Evolutionary conservation across 2,797 vertebrate species (phyloP).

Genomic region (Sebastes vulpes): DNA sequence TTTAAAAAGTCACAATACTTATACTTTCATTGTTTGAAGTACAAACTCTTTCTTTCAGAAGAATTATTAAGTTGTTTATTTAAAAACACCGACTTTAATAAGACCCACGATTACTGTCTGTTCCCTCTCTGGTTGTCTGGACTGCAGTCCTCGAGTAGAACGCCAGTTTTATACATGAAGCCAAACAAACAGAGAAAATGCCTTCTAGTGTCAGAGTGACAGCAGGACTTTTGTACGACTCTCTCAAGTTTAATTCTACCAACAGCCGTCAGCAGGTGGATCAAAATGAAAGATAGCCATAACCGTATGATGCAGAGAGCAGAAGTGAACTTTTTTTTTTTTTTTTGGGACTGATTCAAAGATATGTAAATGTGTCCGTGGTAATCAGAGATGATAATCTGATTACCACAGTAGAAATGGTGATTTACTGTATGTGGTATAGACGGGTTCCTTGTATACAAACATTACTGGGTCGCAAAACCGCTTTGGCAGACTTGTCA

Average conservation of each 20-base stretch:
- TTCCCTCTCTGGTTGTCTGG: conserved; percentile 5
- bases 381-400: conserved; percentile 11
- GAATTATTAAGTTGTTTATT: conserved; percentile 24
- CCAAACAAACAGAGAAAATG: conserved; percentile 52
- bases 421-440: conserved; percentile 47
- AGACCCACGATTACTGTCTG: background rate
- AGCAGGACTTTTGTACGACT: conserved; percentile 21
- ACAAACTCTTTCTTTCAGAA: conserved; percentile 2
- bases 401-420: conserved; percentile 44
- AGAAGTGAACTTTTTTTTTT: background rate
- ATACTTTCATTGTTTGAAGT: conserved; percentile 58
- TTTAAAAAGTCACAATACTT: conserved; percentile 46
- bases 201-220: conserved; percentile 46
- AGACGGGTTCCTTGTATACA: no score
- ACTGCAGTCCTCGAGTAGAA: background rate
- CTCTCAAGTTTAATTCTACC: conserved; percentile 7
- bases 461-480: no score
- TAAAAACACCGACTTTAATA: conserved; percentile 8
- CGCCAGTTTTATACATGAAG: conserved; percentile 51
- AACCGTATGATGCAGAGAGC: conserved; percentile 21
- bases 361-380: conserved; percentile 7
- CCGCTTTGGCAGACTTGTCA: no score
- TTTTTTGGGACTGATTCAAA: no score
- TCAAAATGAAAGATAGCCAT: conserved; percentile 56
- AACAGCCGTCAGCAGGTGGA: background rate